Evolutionary conservation across 1,140 invertebrate genomes (phyloP), one percentile per base, ranked within the genome.

Genomic region (Cydia fagiglandana): DNA sequence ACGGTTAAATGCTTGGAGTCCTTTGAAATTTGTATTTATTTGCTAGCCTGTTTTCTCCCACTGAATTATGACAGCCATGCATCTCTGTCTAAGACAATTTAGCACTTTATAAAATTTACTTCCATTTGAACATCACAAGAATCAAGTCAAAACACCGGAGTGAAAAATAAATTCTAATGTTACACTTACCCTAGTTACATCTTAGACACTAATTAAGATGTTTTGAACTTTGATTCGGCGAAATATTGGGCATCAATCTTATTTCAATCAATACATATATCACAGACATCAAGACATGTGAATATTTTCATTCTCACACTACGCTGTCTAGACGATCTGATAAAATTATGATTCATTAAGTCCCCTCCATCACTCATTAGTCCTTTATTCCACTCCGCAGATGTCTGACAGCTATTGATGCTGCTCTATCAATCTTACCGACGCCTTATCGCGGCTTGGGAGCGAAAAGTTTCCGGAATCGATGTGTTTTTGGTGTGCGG

Each of bases 291-390:
- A 15, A 15, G 6, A 56, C 6, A 61, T 61, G 56, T 24, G 56
- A 10, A 61, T 61, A 61, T 24, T 24, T 24, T 61, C 56, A 61
- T 24, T 9, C 20, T 24, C 7, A 17, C 4, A 41, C 38, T 10
- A 41, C 38, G 64, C 64, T 15, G 66, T 70, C 66, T 70, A 70
- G 66, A 70, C 30, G 64, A 70, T 70, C 66, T 38, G 66, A 70
- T 70, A 70, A 70, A 70, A 70, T 70, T 70, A 70, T 70, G 66
- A 70, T 70, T 70, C 66, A 70, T 70, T 70, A 70, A 38, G 66
- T 5, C 64, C 53, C 64, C 64, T 86, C 84, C 73, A 84, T 85
- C 85, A 83, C 56, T 78, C 77, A 81, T 82, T 82, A 83, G 70
- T 53, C 53, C 53, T 70, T 77, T 75, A 38, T 70, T n/a, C 30